Percentiles rank a stretch among this genome's conserved stretches.
These are phyloP conservation scores for Watsonalla cultraria DNA, from an alignment of 2,888 invertebrate species.

Conservation along the genomic window DNA sequence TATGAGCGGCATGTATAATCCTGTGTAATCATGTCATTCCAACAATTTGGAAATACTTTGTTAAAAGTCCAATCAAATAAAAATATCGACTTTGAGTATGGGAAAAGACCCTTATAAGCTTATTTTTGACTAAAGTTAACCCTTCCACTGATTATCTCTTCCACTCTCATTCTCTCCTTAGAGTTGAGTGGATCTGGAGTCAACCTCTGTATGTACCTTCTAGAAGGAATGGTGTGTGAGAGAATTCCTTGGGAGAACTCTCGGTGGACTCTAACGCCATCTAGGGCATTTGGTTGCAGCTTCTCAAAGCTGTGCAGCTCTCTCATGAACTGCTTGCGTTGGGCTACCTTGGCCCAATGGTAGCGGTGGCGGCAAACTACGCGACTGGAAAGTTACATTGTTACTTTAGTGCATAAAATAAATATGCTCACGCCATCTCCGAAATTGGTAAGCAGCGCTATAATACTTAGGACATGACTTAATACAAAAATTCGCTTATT, in stretches of 20 bases:
- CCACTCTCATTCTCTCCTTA: constrained; percentile 63
- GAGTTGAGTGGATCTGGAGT: constrained; percentile 59
- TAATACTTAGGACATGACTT: no score
- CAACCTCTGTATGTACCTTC: constrained; percentile 63
- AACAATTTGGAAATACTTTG: no score
- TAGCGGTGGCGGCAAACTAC: constrained; percentile 82
- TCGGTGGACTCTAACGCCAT: constrained; percentile 81
- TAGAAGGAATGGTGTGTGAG: constrained; percentile 70
- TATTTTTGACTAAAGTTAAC: constrained; percentile 49
- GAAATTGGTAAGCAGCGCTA: no score
- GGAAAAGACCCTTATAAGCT: not conserved
- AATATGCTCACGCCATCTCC: no score
- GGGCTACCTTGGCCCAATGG: constrained; percentile 67
- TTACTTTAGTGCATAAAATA: not conserved
- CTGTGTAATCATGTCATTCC: no score
- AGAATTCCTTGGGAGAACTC: constrained; percentile 79
- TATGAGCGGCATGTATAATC: no score
- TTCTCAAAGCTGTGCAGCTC: constrained; percentile 81
- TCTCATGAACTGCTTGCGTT: constrained; percentile 78
- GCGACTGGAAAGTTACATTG: constrained; percentile 59
- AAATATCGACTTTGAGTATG: no score
- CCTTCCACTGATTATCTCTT: constrained; percentile 64
- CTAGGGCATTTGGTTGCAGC: constrained; percentile 80
- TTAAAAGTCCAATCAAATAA: no score
- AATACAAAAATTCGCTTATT: no score